Conservation (phyloP, 2,888 invertebrate species). For the Amphipyra berbera region DNA sequence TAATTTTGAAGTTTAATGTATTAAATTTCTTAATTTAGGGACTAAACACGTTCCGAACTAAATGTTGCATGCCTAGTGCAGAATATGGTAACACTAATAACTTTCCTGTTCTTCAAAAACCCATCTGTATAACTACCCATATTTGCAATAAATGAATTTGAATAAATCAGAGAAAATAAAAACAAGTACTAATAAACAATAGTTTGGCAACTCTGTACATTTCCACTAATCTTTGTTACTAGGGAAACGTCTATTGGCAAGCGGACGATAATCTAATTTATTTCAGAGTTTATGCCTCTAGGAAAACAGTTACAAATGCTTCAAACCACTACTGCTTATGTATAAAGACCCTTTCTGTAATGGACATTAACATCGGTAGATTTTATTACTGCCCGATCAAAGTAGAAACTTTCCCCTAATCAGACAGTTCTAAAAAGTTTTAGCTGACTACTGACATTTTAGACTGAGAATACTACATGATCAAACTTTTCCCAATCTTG, state of each 20-base stretch:
- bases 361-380: no score
- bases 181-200: conserved; percentile 30
- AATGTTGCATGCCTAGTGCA: no score
- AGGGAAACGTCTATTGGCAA: conserved; percentile 21
- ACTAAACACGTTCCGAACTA: no score
- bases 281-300: neutral
- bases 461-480: neutral
- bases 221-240: conserved; percentile 22
- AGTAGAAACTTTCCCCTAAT: neutral
- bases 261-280: conserved; percentile 17
- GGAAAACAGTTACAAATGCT: no score
- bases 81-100: no score
- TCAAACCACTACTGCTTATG: no score
- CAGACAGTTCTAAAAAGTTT: neutral
- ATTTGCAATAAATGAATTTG: no score
- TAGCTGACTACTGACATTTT: neutral
- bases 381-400: neutral
- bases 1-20: no score
- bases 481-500: conserved; percentile 15
- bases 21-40: no score
- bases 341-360: no score
- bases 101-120: no score
- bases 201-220: conserved; percentile 26
- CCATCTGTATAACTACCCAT: no score
- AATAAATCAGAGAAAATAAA: conserved; percentile 29